Conservation (phyloP, 2,113 vertebrate genomes). For the Arenaria interpres region DNA sequence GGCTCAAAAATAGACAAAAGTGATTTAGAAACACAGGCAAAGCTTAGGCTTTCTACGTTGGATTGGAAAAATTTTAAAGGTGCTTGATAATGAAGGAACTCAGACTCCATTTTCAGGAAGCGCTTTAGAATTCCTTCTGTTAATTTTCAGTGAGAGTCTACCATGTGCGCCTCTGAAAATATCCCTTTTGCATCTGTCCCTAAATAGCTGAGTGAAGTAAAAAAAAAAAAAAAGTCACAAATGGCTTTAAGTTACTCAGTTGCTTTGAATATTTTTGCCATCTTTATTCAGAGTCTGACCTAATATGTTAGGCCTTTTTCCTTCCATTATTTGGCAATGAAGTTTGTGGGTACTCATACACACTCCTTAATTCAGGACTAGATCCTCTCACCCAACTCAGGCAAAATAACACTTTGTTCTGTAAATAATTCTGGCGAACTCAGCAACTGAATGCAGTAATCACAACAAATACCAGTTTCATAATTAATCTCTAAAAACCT, state of each 20-base stretch:
- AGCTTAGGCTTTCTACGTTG: not conserved
- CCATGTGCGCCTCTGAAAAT: constrained; percentile 37
- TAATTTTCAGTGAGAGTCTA: not conserved
- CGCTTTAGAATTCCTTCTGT: not conserved
- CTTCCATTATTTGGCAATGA: not conserved
- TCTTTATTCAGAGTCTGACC: not conserved
- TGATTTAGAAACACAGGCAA: not conserved
- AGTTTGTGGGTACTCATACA: not conserved
- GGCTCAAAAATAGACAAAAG: not conserved
- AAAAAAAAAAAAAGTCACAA: not conserved
- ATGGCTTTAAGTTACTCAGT: not conserved
- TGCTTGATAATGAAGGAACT: not conserved
- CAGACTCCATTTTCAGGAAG: not conserved
- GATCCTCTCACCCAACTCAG: not conserved
- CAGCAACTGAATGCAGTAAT: not conserved
- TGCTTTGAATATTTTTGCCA: constrained; percentile 17
- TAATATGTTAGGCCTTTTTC: not conserved
- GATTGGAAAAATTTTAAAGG: not conserved
- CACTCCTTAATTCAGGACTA: not conserved
- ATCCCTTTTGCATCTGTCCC: not conserved
- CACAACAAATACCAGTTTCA: not conserved
- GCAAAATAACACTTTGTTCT: not conserved
- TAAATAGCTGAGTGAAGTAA: constrained; percentile 30
- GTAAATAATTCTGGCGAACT: not conserved
- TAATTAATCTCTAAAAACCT: not conserved